Evolutionary conservation across 2,113 vertebrate genomes (phyloP).

Genomic region (Stomatorhinus ivindoensis): DNA sequence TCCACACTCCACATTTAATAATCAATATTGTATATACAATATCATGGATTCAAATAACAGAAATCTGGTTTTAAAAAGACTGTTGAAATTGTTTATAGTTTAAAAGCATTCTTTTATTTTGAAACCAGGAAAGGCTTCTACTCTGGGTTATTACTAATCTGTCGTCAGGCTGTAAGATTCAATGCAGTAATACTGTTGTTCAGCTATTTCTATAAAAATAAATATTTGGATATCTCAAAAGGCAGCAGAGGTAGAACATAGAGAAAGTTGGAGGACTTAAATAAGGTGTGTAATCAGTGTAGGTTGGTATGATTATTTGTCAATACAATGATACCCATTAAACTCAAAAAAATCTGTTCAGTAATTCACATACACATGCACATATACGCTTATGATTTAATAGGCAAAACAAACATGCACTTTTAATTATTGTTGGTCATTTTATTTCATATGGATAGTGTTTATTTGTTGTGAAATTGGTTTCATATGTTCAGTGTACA

Average conservation of each 20-base stretch:
- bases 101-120: neutral
- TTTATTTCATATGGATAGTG: slow-evolving; percentile 29
- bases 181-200: neutral
- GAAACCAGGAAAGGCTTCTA: neutral
- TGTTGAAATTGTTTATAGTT: neutral
- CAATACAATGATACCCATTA: neutral
- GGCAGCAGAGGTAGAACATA: neutral
- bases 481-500: neutral
- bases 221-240: neutral
- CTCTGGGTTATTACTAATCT: neutral
- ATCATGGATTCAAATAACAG: neutral
- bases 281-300: neutral
- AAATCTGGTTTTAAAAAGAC: neutral
- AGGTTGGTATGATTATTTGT: neutral
- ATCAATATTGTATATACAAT: neutral
- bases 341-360: neutral
- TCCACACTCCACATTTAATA: neutral
- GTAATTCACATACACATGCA: neutral
- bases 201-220: neutral
- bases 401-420: neutral
- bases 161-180: neutral
- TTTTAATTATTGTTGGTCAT: neutral
- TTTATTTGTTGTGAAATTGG: slow-evolving; percentile 5
- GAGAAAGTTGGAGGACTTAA: neutral
- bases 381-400: neutral